phyloP scores from a whole-genome alignment of 2,888 invertebrate species.

The Dryobota labecula region DNA sequence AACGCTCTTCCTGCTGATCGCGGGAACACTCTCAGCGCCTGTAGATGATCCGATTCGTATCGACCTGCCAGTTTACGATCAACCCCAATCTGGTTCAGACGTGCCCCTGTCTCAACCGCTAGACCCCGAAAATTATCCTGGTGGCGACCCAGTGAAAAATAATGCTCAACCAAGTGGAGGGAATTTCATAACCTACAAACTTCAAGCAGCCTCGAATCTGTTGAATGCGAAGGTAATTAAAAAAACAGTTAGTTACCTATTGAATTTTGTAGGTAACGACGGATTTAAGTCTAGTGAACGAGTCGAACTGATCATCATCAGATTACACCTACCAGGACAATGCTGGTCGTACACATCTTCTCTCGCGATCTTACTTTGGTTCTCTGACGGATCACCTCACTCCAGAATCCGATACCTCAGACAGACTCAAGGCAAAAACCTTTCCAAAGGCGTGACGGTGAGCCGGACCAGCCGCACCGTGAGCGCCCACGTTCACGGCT shows the following conservation, averaged over 20 bases:
- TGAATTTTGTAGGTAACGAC: not conserved
- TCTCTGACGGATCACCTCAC: not conserved
- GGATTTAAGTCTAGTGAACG: not conserved
- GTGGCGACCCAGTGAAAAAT: slow-evolving; percentile 65
- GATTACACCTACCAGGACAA: not conserved
- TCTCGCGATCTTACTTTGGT: not conserved
- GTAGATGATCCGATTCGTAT: slow-evolving; percentile 81
- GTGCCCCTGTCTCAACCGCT: slow-evolving; percentile 67
- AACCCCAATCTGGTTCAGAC: slow-evolving; percentile 70
- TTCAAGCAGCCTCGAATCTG: slow-evolving; percentile 70
- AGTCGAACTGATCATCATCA: not conserved
- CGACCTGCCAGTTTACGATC: slow-evolving; percentile 84
- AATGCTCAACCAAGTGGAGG: slow-evolving; percentile 65
- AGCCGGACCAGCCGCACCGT: too few species aligned
- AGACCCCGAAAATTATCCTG: slow-evolving; percentile 76
- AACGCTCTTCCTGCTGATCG: slow-evolving; percentile 64
- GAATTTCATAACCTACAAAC: slow-evolving; percentile 73
- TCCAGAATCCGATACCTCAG: not conserved
- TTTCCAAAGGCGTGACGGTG: not conserved
- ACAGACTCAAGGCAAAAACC: not conserved
- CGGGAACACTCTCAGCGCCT: slow-evolving; percentile 76
- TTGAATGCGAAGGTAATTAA: slow-evolving; percentile 67
- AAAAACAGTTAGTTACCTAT: not conserved
- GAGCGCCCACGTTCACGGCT: not conserved
- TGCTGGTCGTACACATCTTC: not conserved